Evolutionary conservation across 2,113 vertebrate species (phyloP), one percentile per base, ranked within the genome.

Genomic region (Pristiophorus japonicus): DNA sequence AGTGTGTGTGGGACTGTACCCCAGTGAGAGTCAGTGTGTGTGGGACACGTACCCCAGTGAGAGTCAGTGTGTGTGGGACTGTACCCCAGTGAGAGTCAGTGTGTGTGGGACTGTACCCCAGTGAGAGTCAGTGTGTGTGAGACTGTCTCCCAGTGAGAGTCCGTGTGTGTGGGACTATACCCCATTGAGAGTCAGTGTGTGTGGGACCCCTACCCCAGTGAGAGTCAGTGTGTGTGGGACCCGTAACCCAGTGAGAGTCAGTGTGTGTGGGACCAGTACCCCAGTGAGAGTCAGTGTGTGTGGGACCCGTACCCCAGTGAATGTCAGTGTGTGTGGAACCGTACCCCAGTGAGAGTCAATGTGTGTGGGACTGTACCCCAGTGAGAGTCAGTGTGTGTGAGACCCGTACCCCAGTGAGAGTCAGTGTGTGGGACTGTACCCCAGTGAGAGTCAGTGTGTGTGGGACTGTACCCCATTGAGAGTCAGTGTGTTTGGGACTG

Each of bases 281-380:
- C 78, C 38, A 84, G 78, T 84, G 78, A 70, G 66, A 42, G 38
- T 45, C 78, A 45, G 38, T 84, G 78, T 18, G 12, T 84, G 78
- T 84, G 78, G 38, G 22, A 73, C n/a, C 70, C 22, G 38, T 84
- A 20, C 34, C n/a, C 38, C n/a, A 20, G 38, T 16, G 75, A 81
- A n/a, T 4, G 75, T 42, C 75, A 81, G n/a, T 81, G 75, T 81
- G 8, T 81, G 75, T 81, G 75, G 75, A 38, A 81, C n/a, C 5
- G 75, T 81, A n/a, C n/a, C n/a, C 75, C 75, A 81, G n/a, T 81
- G 75, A 81, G 75, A 18, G 75, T 81, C 75, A 81, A n/a, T 81
- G 75, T 42, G 8, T 81, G 75, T 81, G n/a, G 67, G 30, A 70
- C 24, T 81, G n/a, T 81, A 38, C 24, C 67, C 67, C 67, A 70